phyloP scores from a whole-genome alignment of 2,797 vertebrate species.

The Alectoris magna region DNA sequence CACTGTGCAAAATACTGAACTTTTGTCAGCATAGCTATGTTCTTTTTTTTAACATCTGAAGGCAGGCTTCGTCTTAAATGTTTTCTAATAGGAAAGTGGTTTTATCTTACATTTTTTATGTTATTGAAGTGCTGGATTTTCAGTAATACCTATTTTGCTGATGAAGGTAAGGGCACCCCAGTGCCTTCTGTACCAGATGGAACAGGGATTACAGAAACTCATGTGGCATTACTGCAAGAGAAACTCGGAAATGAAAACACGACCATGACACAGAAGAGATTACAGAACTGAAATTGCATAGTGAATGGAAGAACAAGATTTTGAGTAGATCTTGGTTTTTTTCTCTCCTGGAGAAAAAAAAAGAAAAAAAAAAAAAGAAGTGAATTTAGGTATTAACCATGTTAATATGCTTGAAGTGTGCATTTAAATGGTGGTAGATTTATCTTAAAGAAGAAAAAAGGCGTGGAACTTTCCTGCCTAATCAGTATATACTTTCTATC shows the following conservation, averaged over 20 bases:
- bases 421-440: background rate
- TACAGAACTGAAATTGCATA: background rate
- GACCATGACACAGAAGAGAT: background rate
- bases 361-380: too few relatives aligned
- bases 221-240: background rate
- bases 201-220: conserved; percentile 18
- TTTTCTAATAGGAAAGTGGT: background rate
- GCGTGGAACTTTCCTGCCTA: background rate
- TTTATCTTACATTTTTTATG: background rate
- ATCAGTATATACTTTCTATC: background rate
- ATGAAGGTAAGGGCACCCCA: background rate
- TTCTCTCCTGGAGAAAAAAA: background rate
- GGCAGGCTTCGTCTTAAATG: background rate
- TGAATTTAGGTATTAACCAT: background rate
- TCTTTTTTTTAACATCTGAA: background rate
- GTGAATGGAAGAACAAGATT: background rate
- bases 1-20: background rate
- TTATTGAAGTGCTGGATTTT: background rate
- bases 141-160: background rate
- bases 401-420: background rate
- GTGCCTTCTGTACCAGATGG: background rate
- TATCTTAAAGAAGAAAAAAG: background rate
- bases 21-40: background rate
- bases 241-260: background rate
- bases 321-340: background rate